These are phyloP conservation scores for Pangasianodon gigas DNA, from an alignment of 2,113 vertebrate genomes.

Conservation along the genomic window DNA sequence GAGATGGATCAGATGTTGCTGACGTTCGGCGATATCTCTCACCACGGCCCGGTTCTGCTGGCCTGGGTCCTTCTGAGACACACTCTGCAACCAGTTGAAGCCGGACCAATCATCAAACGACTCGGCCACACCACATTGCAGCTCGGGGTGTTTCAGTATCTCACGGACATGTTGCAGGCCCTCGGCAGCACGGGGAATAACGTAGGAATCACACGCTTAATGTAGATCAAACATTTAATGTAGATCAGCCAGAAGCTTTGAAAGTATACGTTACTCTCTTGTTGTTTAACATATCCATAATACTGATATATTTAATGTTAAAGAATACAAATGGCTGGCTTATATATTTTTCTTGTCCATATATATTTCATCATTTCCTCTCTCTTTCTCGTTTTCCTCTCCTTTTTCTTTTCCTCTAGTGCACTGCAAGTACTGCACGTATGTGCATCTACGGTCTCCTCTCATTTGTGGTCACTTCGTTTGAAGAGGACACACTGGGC, in stretches of 20 bases:
- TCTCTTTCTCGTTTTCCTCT: background rate
- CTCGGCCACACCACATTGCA: constrained; percentile 89
- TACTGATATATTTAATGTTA: background rate
- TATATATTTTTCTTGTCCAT: background rate
- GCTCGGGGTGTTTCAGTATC: constrained; percentile 89
- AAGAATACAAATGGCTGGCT: background rate
- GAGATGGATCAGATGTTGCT: constrained; percentile 90
- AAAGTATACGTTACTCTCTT: background rate
- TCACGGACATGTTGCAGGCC: constrained; percentile 84
- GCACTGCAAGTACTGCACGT: constrained; percentile 90
- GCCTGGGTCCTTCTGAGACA: constrained; percentile 94
- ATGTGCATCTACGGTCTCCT: constrained; percentile 94
- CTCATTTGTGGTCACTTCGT: constrained; percentile 88
- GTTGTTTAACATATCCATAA: too few species aligned
- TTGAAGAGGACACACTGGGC: constrained; percentile 88
- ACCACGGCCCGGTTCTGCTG: constrained; percentile 89
- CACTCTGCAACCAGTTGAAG: constrained; percentile 84
- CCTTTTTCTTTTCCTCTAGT: constrained; percentile 69
- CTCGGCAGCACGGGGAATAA: constrained; percentile 88
- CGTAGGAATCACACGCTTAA: constrained; percentile 73
- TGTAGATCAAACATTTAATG: background rate
- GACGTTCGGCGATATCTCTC: constrained; percentile 87
- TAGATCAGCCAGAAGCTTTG: background rate
- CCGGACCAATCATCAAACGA: constrained; percentile 77
- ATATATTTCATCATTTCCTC: too few species aligned